phyloP scores from a whole-genome alignment of 2,888 invertebrate genomes.

The Xylota segnis region DNA sequence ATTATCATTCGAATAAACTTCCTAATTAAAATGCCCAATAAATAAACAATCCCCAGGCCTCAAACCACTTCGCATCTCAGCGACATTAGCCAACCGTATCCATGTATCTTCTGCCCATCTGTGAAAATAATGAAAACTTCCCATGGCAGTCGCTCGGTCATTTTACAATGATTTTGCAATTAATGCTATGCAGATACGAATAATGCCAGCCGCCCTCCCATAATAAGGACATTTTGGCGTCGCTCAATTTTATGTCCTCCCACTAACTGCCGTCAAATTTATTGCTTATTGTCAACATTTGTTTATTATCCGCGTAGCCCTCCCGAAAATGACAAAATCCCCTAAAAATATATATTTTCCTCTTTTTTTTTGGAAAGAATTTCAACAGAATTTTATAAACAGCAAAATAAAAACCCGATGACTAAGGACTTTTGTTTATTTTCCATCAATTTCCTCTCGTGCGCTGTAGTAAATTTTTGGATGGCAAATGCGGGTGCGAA shows the following conservation, averaged over 20 bases:
- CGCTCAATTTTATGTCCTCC: conserved; percentile 13
- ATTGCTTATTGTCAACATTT: conserved; percentile 38
- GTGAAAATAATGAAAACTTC: conserved; percentile 46
- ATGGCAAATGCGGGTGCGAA: neutral
- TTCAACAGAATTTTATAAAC: neutral
- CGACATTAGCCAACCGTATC: neutral
- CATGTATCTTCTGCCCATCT: conserved; percentile 10
- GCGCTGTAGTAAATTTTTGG: neutral
- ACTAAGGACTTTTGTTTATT: conserved; percentile 10
- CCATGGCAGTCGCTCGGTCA: conserved; percentile 12
- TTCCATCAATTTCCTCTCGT: conserved; percentile 1
- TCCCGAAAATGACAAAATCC: neutral
- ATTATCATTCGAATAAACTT: neutral
- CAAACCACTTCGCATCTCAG: neutral
- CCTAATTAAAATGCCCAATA: neutral
- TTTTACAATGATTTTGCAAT: conserved; percentile 39
- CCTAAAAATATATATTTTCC: no score
- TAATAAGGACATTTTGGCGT: conserved; percentile 28
- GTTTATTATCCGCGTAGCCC: conserved; percentile 12
- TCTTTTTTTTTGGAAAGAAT: neutral
- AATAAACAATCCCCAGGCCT: neutral
- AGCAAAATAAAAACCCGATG: conserved; percentile 10
- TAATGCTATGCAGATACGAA: neutral
- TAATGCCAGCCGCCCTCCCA: conserved; percentile 1
- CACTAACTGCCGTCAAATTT: conserved; percentile 28